Base-by-base conservation (phyloP, 2,113 vertebrate species). In the Formicarius rufipectus region DNA sequence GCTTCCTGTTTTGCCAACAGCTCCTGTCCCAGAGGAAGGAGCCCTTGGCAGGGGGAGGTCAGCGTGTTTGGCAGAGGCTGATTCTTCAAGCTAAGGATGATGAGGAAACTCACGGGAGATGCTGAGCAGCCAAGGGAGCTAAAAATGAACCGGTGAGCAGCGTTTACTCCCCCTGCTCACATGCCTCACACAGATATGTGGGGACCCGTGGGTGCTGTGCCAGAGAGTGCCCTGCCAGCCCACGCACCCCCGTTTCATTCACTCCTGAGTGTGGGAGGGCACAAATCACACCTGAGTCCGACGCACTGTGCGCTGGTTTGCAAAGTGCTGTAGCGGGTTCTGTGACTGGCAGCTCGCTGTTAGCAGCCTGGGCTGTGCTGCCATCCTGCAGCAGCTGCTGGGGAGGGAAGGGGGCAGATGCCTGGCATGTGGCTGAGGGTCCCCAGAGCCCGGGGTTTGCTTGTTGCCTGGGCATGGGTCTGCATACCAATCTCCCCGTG, bases 241-340 rank as follows among this genome's bases (percentile, higher is more conserved):
- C 84, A 39, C 13, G 1, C 19, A 3, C 3, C 66, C 68, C 31
- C 0, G 0, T 20, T 75, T 60, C 56, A 2, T 72, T 68, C 60
- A 27, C 60, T 31, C 25, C 71, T 12, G 0, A 12, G 69, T 0
- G n/a, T 35, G 2, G 90, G 88, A 60, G 87, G 62, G 53, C 3
- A 39, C 73, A 49, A 7, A 6, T 63, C 7, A 37, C 87, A 28
- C 66, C 81, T 7, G 49, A n/a, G 81, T 2, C 69, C 81, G 3
- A 4, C 1, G 4, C 19, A 0, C 3, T 0, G 13, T 0, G 25
- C 25, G 78, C 49, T 0, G 35, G 1, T 21, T 23, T 58, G 89
- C 44, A 6, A 10, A 67, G 45, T 0, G 64, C 82, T 24, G 82
- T 4, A 6, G 62, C 72, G 1, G 68, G 7, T 44, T 58, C 35